Base-by-base conservation (phyloP, 2,888 invertebrate species). In the Euplagia quadripunctaria region DNA sequence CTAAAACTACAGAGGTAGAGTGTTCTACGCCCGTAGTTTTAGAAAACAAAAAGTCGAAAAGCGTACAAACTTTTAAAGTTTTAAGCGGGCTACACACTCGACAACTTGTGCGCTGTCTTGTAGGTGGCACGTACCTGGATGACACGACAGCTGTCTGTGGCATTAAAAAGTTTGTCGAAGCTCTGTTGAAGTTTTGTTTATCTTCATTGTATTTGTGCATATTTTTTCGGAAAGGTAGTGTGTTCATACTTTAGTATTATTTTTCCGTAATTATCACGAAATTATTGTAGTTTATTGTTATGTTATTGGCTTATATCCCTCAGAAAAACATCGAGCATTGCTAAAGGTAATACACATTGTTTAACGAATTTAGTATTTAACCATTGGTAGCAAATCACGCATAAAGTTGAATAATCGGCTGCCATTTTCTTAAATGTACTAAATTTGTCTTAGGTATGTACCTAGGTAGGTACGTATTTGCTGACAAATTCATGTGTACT, bases 81-180 rank as follows among this genome's bases (percentile, higher is more conserved):
- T 68, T 58, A 72, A 72, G 72, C 68, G 68, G 64, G 42, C 46
- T 46, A 64, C 68, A 58, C 64, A 63, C 46, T 52, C 68, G 46
- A 49, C 43, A 41, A 64, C 64, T 64, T 58, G 46, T 46, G 3
- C 41, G 55, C n/a, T 46, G 63, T 64, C 61, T 31, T 31, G 31
- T 20, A 74, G 68, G 71, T 76, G 72, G 11, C 58, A 75, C 64
- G 71, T 82, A 77, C 72, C 63, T 81, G 72, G 51, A 64, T 68
- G 75, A 66, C 61, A 72, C 64, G 74, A 75, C 71, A 72, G 55
- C 71, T 70, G 81, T 72, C 64, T 46, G n/a, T 51, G 68, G 58
- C 41, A 55, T 71, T 66, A 5, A 52, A 58, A 71, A 69, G 64
- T 80, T 75, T 68, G 68, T 68, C 41, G 0, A 46, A 58, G 49